Evolutionary conservation across 1,140 invertebrate species (phyloP), one percentile per base, ranked within the genome.

Genomic region (Lepidurus arcticus): DNA sequence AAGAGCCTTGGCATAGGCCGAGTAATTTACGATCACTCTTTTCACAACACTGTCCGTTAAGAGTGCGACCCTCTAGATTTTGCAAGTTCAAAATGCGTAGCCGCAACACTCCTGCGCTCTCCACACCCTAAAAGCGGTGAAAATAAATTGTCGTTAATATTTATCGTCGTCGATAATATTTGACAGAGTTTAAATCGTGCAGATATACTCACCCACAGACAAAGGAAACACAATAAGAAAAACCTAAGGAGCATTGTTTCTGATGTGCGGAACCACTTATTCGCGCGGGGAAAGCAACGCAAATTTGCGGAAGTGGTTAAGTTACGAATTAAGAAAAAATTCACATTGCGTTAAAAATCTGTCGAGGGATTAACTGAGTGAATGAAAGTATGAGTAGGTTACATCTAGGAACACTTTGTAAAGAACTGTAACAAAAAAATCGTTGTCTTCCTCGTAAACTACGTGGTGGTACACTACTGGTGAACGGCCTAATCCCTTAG

Each of bases 21-120:
- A 65, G 21, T 65, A 65, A 65, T 6, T 21, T 65, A 65, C n/a
- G 53, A 10, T 65, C 53, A 21, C 8, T 21, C 21, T 65, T 65
- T 65, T 65, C 53, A 65, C 53, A 65, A 21, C 53, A 65, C 53
- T 65, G 16, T 16, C 53, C 53, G 53, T 65, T 65, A 16, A 65
- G 8, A 7, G 1, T 65, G 53, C 53, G 53, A 1, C 53, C 53
- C 4, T 65, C 53, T 13, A 65, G 53, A 16, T 65, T 65, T 16
- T 65, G 53, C 1, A 65, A n/a, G 7, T 65, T 65, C 16, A 65
- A 21, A 65, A 65, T 65, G 16, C 53, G 8, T 65, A 65, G 9
- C 9, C 53, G 53, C 21, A 65, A 65, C 6, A 65, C 53, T 21
- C 53, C 53, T 7, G 53, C 53, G 53, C 53, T n/a, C 21, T 65